Evolutionary conservation across 92 coral and sea anemone genomes (phyloP), one percentile per base, ranked within the genome.

Genomic region (Chrysogorgia sp.): DNA sequence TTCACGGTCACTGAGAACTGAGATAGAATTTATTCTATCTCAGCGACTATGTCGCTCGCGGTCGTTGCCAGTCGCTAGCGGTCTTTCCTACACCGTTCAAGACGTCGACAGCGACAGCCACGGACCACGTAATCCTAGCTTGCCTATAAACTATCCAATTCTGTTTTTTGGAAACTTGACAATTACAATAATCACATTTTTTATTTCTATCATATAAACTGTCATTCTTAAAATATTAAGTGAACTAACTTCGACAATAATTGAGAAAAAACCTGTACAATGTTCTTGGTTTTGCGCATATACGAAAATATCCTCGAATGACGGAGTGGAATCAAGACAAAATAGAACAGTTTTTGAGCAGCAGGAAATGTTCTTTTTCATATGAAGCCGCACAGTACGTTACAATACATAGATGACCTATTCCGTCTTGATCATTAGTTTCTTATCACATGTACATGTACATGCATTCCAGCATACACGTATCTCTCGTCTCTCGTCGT

Each of bases 141-240:
- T n/a, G n/a, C n/a, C n/a, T n/a, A n/a, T n/a, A n/a, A n/a, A n/a
- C n/a, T 5, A n/a, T 15, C 1, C 24, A 10, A 6, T 24, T 34
- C 19, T 22, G 53, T 6, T 14, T 37, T 5, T 6, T 15, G 53
- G 2, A 6, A n/a, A 47, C 53, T 6, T 2, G 37, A 72, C 63
- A 56, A 34, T 17, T 72, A 72, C 53, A 72, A 56, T 52, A 59
- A 72, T 72, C 65, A 32, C 34, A 29, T 53, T 72, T n/a, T n/a
- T 72, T 49, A 72, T 72, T 72, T 72, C 65, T 72, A 72, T 72
- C n/a, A 24, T 72, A 72, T 72, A 72, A 72, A 72, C 79, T 14
- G 79, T 49, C 64, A 72, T 56, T 53, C 35, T 56, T 24, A 72
- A 72, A 72, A 53, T 72, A 55, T 35, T 53, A 48, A 10, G 62